phyloP scores from a whole-genome alignment of 1,140 invertebrate species.

The Prorops nasuta region DNA sequence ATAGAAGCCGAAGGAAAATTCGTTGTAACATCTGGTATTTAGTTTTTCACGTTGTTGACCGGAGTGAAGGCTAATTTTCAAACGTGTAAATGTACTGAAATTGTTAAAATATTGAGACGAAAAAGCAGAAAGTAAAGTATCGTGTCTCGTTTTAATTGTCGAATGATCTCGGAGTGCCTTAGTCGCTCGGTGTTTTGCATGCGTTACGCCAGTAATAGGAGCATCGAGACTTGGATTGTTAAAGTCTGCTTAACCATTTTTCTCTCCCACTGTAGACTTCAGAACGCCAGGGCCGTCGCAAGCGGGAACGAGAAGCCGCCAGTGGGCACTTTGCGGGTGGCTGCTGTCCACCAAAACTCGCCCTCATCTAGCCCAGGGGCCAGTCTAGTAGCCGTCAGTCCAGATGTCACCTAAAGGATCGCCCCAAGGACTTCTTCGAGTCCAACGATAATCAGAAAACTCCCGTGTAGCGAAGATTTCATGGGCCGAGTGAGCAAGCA shows the following conservation, averaged over 20 bases:
- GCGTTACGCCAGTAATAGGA: conserved; percentile 13
- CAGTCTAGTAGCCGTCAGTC: conserved; percentile 50
- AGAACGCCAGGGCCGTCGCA: conserved; percentile 58
- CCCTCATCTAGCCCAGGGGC: conserved; percentile 57
- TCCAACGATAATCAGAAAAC: too few relatives aligned
- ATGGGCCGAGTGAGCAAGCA: conserved; percentile 11
- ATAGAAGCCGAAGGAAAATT: too few relatives aligned
- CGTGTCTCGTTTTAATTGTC: conserved; percentile 18
- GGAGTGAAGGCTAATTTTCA: too few relatives aligned
- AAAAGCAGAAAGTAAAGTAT: too few relatives aligned
- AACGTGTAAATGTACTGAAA: too few relatives aligned
- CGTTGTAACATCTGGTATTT: too few relatives aligned
- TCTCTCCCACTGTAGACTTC: conserved; percentile 39
- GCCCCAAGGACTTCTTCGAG: too few relatives aligned
- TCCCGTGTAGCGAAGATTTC: too few relatives aligned
- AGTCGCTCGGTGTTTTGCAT: conserved; percentile 26
- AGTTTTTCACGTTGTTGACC: too few relatives aligned
- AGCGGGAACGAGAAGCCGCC: conserved; percentile 53
- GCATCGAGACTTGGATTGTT: not conserved
- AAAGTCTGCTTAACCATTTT: not conserved
- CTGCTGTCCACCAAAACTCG: conserved; percentile 56
- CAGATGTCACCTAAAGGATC: conserved; percentile 44
- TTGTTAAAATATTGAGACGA: too few relatives aligned
- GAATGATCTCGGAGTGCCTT: conserved; percentile 20
- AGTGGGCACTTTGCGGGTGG: conserved; percentile 52